Conservation (phyloP, 2,888 invertebrate species). For the Microctonus brassicae region DNA sequence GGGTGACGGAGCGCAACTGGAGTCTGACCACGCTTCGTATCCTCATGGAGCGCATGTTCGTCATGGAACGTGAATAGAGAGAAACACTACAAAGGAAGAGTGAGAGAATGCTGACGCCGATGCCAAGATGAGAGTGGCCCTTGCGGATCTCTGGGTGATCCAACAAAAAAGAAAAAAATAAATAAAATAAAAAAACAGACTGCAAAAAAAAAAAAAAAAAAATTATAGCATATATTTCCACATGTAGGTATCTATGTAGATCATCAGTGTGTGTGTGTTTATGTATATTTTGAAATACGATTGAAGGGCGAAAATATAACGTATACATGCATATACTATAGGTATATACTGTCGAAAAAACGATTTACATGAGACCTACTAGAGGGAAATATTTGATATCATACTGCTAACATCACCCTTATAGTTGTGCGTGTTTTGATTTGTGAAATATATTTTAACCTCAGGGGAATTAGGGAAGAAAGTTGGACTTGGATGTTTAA, state of each 20-base stretch:
- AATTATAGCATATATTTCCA: background rate
- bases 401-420: constrained; percentile 1
- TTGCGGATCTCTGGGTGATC: background rate
- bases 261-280: too few relatives aligned
- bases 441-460: background rate
- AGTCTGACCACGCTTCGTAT: constrained; percentile 45
- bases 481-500: background rate
- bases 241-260: background rate
- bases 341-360: background rate
- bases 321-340: background rate
- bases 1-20: constrained; percentile 48
- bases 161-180: background rate
- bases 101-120: constrained; percentile 23
- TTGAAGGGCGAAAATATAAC: background rate
- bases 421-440: background rate
- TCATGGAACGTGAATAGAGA: constrained; percentile 23
- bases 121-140: background rate
- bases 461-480: background rate
- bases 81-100: constrained; percentile 14
- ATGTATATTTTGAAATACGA: background rate
- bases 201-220: background rate
- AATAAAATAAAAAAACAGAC: background rate
- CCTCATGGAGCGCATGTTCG: constrained; percentile 46
- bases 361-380: background rate
- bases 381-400: background rate